Evolutionary conservation across 2,797 vertebrate genomes (phyloP), one percentile per base, ranked within the genome.

Genomic region (Danionella dracula): DNA sequence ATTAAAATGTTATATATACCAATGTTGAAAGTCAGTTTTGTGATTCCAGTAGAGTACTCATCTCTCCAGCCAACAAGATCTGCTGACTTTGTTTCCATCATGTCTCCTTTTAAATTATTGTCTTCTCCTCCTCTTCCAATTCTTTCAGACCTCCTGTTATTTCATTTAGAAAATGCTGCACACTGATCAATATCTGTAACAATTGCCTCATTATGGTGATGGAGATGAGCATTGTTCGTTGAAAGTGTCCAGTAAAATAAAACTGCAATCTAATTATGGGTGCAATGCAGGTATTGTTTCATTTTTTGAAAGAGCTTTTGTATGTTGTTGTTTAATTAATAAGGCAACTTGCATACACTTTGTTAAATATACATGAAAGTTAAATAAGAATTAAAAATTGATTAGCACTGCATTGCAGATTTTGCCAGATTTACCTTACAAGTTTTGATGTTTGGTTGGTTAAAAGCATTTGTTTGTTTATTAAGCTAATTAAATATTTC

Each of bases 91-190:
- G 59, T 68, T 69, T 59, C 41, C 57, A 55, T 62, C 57, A 72
- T 63, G 67, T 67, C 62, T 70, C 48, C 62, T 6, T 58, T 66
- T 51, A 66, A 72, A 74, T 72, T 20, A 74, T 11, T 21, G 21
- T 27, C 62, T 32, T 46, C 53, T 70, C 20, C 3, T 66, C 51
- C 55, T 58, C 41, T 63, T 72, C 45, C 49, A 59, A 53, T 74
- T 74, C 68, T 49, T 68, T 60, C 42, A 66, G 66, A 70, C 48
- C 72, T 70, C 63, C 41, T 71, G 66, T 74, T 70, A 71, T 71
- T 72, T 73, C 65, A 75, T 78, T 77, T 72, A 75, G 66, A 46
- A 78, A 80, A 72, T 73, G 72, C 62, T 58, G 40, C 35, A 49
- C 66, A 46, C 64, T 72, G 69, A 75, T 77, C 73, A 60, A 72